Conservation (phyloP, 2,113 vertebrate species). For the Daubentonia madagascariensis region DNA sequence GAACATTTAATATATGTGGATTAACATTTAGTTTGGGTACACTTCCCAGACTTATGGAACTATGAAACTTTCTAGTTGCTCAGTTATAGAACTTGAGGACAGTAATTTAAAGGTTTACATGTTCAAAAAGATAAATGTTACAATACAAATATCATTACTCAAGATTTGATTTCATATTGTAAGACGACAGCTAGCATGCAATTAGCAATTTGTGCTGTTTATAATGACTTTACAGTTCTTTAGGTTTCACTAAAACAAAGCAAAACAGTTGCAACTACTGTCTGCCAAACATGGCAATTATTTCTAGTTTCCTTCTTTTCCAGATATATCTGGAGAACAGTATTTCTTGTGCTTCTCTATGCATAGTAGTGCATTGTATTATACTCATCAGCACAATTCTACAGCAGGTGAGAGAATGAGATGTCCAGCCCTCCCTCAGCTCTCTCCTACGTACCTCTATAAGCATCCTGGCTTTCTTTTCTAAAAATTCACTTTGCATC, state of each 20-base stretch:
- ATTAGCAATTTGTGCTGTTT: conserved; percentile 4
- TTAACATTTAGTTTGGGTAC: background rate
- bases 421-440: background rate
- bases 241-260: conserved; percentile 56
- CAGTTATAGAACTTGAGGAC: background rate
- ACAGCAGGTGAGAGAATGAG: conserved; percentile 8
- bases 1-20: conserved; percentile 44
- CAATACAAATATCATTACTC: conserved; percentile 75
- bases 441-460: conserved; percentile 6
- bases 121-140: conserved; percentile 77
- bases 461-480: conserved; percentile 29
- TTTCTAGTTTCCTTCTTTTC: background rate
- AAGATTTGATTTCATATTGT: conserved; percentile 67
- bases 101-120: conserved; percentile 14
- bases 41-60: background rate
- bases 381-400: conserved; percentile 31
- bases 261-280: conserved; percentile 20
- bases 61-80: background rate
- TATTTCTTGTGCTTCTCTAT: conserved; percentile 25
- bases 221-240: conserved; percentile 9
- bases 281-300: conserved; percentile 15
- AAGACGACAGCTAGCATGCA: conserved; percentile 8
- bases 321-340: conserved; percentile 1
- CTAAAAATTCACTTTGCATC: conserved; percentile 19
- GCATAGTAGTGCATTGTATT: conserved; percentile 1